Base-by-base conservation (phyloP, 1,140 invertebrate genomes). In the Pygmarrhopalites habei region DNA sequence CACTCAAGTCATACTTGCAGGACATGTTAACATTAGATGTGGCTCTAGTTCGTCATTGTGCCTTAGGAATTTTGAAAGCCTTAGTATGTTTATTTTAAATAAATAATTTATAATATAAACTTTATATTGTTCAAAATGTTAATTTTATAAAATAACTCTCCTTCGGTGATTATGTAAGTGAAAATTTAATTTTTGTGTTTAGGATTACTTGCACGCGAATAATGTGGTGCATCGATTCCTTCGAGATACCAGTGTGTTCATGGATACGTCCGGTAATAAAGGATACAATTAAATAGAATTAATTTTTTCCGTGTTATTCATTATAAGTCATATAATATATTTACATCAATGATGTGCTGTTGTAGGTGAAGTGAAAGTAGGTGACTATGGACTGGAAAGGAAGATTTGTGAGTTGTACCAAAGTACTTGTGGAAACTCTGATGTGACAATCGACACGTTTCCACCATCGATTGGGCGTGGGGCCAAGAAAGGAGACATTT, bases 181-280 rank as follows among this genome's bases (percentile, higher is more conserved):
- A n/a, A n/a, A n/a, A n/a, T n/a, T n/a, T n/a, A n/a, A n/a, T n/a
- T n/a, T n/a, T n/a, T n/a, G n/a, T n/a, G n/a, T n/a, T n/a, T n/a
- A n/a, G n/a, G 75, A 82, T 19, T 89, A 83, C 73, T 75, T 92
- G 15, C 89, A 91, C 72, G 77, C 82, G 47, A 89, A 89, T 72
- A 85, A 85, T 70, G 82, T 90, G 10, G 85, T 88, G 1, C 88
- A 91, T 73, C 86, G 85, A 72, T 83, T 87, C 76, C 72, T 92
- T 10, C 75, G 83, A 17, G 81, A 83, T 53, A 79, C 80, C 12
- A 86, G 82, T 69, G 78, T 88, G 41, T 85, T 85, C 71, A 79
- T 86, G 63, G 81, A 83, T 68, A 76, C 77, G n/a, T 73, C 71
- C 29, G 83, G 73, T 72, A 64, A 60, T 21, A 28, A 55, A 29